Evolutionary conservation across 1,140 invertebrate genomes (phyloP).

Genomic region (Danaus melanippus): DNA sequence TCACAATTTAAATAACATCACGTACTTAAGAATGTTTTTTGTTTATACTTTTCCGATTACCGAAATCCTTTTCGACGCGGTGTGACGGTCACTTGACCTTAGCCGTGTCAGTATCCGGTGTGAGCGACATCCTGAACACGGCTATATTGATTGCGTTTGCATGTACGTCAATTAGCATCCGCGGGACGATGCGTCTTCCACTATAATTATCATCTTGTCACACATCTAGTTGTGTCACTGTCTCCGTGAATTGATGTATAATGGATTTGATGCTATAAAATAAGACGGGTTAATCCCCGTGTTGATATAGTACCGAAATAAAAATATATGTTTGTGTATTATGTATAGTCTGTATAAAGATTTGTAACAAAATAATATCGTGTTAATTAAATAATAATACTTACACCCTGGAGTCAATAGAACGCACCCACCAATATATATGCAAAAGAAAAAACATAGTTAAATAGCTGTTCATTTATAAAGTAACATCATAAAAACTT

Average conservation of each 20-base stretch:
- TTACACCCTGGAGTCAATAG: slow-evolving; percentile 36
- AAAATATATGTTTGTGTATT: too few species aligned
- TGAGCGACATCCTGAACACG: slow-evolving; percentile 41
- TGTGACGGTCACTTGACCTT: background rate
- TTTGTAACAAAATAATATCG: too few species aligned
- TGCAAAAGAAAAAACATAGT: slow-evolving; percentile 4
- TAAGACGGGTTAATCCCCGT: slow-evolving; percentile 9
- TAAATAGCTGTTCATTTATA: too few species aligned
- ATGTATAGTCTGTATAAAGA: too few species aligned
- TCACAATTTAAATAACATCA: too few species aligned
- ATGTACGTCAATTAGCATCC: slow-evolving; percentile 66
- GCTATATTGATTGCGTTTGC: slow-evolving; percentile 65
- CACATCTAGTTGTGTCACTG: slow-evolving; percentile 38
- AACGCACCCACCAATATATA: background rate
- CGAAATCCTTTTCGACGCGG: slow-evolving; percentile 4
- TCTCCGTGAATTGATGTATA: slow-evolving; percentile 46
- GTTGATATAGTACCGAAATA: too few species aligned
- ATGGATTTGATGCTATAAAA: slow-evolving; percentile 22
- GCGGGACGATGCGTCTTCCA: slow-evolving; percentile 60
- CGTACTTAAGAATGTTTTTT: too few species aligned
- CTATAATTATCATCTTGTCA: slow-evolving; percentile 63
- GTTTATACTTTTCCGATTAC: background rate
- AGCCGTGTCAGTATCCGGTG: slow-evolving; percentile 19
- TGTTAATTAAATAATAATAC: slow-evolving; percentile 18
- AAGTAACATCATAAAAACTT: too few species aligned